Conservation (phyloP, 2,888 invertebrate species). For the Taenaris catops region DNA sequence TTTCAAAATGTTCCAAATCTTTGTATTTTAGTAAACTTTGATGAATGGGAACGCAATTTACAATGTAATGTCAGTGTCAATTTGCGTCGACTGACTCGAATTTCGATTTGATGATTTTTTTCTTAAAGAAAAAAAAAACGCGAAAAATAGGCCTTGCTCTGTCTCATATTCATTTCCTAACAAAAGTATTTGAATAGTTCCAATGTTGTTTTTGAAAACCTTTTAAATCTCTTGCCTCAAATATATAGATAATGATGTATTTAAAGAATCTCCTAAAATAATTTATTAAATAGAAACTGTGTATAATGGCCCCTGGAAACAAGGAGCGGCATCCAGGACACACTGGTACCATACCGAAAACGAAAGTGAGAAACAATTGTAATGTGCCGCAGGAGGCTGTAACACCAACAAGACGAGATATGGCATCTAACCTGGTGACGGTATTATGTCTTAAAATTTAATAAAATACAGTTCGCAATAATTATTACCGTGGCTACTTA, state of each 20-base stretch:
- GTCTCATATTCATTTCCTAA: not conserved
- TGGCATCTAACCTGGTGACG: slow-evolving; percentile 73
- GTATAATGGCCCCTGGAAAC: slow-evolving; percentile 74
- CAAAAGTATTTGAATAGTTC: slow-evolving; percentile 3
- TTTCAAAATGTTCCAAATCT: too few species aligned
- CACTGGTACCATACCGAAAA: slow-evolving; percentile 85
- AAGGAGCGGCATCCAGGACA: slow-evolving; percentile 71
- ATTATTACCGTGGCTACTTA: not conserved
- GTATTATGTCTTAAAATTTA: slow-evolving; percentile 35
- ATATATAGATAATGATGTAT: slow-evolving; percentile 8
- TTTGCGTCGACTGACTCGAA: slow-evolving; percentile 22
- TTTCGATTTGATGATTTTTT: slow-evolving; percentile 3
- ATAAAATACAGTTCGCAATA: not conserved
- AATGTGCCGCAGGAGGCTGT: slow-evolving; percentile 81
- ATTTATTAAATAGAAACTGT: slow-evolving; percentile 18
- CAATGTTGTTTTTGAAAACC: too few species aligned
- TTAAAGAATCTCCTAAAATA: slow-evolving; percentile 17
- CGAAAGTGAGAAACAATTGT: slow-evolving; percentile 80
- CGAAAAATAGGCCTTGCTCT: slow-evolving; percentile 3
- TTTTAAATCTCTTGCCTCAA: too few species aligned
- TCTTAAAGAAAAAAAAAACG: slow-evolving; percentile 5
- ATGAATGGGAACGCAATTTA: too few species aligned
- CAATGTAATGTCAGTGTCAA: slow-evolving; percentile 22
- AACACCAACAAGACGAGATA: slow-evolving; percentile 80
- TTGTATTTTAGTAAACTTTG: too few species aligned